Evolutionary conservation across 2,888 invertebrate genomes (phyloP).

Genomic region (Elegia similella): DNA sequence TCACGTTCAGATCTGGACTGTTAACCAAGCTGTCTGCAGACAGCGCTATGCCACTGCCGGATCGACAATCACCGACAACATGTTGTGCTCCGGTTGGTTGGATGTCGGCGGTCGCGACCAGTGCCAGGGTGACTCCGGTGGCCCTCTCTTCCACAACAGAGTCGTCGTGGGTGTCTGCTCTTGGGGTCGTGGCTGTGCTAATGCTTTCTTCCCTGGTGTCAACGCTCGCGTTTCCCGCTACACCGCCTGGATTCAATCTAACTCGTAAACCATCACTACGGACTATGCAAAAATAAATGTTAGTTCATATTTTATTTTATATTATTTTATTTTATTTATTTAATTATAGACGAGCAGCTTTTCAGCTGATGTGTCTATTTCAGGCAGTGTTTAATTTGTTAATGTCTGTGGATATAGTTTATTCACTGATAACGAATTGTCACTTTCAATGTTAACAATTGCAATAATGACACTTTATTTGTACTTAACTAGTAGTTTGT

Average conservation of each 20-base stretch:
- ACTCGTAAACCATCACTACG: conserved; percentile 35
- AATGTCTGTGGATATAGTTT: too few relatives aligned
- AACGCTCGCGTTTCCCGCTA: conserved; percentile 46
- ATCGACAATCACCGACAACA: conserved; percentile 38
- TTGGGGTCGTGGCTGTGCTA: conserved; percentile 40
- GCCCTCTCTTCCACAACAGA: conserved; percentile 53
- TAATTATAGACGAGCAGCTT: too few relatives aligned
- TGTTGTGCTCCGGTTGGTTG: conserved; percentile 57
- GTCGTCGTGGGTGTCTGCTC: conserved; percentile 49
- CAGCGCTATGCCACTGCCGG: conserved; percentile 31
- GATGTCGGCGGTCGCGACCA: conserved; percentile 59
- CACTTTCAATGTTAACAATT: too few relatives aligned
- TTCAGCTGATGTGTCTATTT: too few relatives aligned
- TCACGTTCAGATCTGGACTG: conserved; percentile 42
- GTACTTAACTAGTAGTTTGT: too few relatives aligned
- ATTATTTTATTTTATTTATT: too few relatives aligned
- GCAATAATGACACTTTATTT: too few relatives aligned
- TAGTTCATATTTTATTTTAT: too few relatives aligned
- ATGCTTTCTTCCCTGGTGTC: conserved; percentile 41
- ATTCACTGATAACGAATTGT: too few relatives aligned
- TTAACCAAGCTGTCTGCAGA: conserved; percentile 40
- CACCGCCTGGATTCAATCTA: conserved; percentile 46
- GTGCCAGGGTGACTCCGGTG: conserved; percentile 59
- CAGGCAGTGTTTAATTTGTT: too few relatives aligned
- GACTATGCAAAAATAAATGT: too few relatives aligned